phyloP scores from a whole-genome alignment of 2,888 invertebrate species.

The Tipula confusa region DNA sequence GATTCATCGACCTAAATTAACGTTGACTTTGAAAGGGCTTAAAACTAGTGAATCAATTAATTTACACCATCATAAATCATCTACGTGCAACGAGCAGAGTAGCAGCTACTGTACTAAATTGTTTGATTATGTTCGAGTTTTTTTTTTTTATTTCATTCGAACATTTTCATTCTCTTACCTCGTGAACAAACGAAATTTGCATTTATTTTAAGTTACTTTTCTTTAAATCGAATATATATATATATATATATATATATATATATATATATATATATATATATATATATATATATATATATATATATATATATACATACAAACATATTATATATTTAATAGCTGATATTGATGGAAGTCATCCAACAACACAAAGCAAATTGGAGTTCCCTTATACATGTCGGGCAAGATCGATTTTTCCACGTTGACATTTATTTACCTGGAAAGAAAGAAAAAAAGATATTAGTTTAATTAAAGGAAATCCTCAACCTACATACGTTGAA shows the following conservation, averaged over 20 bases:
- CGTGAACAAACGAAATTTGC: slow-evolving; percentile 4
- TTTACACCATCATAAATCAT: neutral
- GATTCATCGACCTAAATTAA: too few species aligned
- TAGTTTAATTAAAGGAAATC: neutral
- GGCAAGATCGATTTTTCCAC: too few species aligned
- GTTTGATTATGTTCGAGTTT: neutral
- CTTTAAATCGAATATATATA: neutral
- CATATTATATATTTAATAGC: too few species aligned
- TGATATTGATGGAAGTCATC: neutral
- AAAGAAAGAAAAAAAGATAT: neutral
- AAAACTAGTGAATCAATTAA: too few species aligned
- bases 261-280: too few species aligned
- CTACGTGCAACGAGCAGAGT: neutral
- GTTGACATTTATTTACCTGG: neutral
- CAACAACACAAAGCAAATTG: too few species aligned
- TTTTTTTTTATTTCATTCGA: neutral
- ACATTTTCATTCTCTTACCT: slow-evolving; percentile 8
- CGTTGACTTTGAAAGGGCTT: neutral
- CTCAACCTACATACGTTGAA: neutral
- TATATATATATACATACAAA: too few species aligned
- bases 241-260: too few species aligned
- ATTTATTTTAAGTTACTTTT: neutral
- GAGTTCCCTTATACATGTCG: too few species aligned
- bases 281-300: too few species aligned
- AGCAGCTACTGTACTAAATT: neutral